Conservation (phyloP, 2,888 invertebrate species). For the Dinocampus coccinellae region DNA sequence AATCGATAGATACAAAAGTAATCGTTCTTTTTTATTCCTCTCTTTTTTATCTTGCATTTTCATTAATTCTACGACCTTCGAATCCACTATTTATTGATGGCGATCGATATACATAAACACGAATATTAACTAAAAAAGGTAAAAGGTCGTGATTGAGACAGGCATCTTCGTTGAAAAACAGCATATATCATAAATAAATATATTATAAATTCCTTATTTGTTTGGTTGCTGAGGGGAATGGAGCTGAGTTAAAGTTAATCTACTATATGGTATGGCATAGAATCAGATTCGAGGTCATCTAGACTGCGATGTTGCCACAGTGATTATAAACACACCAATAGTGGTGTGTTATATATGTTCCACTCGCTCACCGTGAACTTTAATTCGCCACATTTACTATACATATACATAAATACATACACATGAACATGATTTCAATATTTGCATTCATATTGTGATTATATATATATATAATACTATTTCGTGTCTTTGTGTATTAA, state of each 20-base stretch:
- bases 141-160: constrained; percentile 12
- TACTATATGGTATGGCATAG: constrained; percentile 4
- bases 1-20: constrained; percentile 4
- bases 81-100: constrained; percentile 30
- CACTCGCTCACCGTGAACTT: constrained; percentile 25
- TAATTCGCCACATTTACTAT: constrained; percentile 4
- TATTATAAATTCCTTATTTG: neutral
- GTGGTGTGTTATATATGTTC: constrained; percentile 4
- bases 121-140: neutral
- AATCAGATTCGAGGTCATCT: constrained; percentile 25
- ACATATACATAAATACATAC: neutral
- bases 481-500: neutral
- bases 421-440: neutral
- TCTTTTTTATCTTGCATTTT: constrained; percentile 24
- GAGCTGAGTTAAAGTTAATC: constrained; percentile 7
- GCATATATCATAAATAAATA: neutral
- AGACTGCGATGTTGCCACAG: constrained; percentile 15
- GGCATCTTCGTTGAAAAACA: neutral
- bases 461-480: neutral
- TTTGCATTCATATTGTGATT: neutral
- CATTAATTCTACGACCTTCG: constrained; percentile 29
- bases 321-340: constrained; percentile 25
- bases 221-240: neutral
- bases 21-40: too few relatives aligned
- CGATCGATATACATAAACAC: constrained; percentile 24